Base-by-base conservation (phyloP, 2,888 invertebrate genomes). In the Xylota sylvarum region DNA sequence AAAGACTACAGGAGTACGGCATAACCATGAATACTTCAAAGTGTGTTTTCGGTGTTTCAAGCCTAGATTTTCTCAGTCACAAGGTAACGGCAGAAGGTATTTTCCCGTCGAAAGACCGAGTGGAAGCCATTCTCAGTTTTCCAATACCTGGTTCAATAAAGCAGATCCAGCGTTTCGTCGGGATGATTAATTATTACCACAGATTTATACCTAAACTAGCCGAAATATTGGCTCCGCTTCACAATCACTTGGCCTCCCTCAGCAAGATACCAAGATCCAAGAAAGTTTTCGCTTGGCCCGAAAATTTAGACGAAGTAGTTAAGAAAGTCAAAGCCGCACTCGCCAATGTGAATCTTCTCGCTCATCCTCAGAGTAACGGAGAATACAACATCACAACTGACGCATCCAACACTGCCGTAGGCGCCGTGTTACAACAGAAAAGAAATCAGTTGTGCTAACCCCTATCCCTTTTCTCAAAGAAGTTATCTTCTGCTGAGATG, bases 361-460 rank as follows among this genome's bases (percentile, higher is more conserved):
- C 23, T 14, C 67, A 67, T 19, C 52, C 67, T 9, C 37, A 40
- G 1, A 35, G 17, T 37, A 67, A 50, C 5, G 67, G 35, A 0
- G 50, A 52, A n/a, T 50, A 50, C 0, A 23, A 35, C 27, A 67
- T 67, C 4, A 67, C 52, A 10, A 52, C 67, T 4, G 67, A 67
- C 14, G 52, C 67, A 23, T 67, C 35, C 35, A 35, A 35, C 14
- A 69, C 27, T 12, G 55, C 37, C 5, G 32, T 65, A 9, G 50
- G 65, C 1, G 65, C 50, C 4, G 65, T 65, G 6, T 30, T 65
- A 30, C 35, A 50, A 50, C 35, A 65, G 12, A 17, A 19, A 17
- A 19, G 14, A 1, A 5, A 17, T 19, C 5, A 50, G n/a, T 6
- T 17, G 1, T 65, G 65, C 35, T 32, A 65, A 14, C 50, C 65